Percentiles rank a stretch among this genome's conserved stretches.
Conservation (phyloP, 2,113 vertebrate species). For the Trichomycterus rosablanca region DNA sequence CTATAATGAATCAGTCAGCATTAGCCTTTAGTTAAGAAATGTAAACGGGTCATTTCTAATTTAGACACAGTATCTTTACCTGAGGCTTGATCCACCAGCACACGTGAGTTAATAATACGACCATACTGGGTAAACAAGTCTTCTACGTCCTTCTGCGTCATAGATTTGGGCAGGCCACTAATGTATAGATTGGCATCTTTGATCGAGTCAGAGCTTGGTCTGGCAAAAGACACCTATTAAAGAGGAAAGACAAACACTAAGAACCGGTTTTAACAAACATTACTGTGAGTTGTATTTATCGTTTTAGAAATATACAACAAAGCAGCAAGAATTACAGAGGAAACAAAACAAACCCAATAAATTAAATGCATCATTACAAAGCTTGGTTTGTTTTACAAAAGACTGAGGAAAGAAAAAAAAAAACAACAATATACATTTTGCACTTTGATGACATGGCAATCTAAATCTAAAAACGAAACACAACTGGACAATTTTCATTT, state of each 20-base stretch:
- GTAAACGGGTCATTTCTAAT: too few relatives aligned
- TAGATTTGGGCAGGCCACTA: slow-evolving; percentile 87
- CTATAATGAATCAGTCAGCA: slow-evolving; percentile 47
- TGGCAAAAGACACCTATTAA: slow-evolving; percentile 88
- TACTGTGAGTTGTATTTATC: not conserved
- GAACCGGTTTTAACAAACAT: not conserved
- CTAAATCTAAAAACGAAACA: slow-evolving; percentile 15
- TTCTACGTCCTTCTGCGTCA: slow-evolving; percentile 95
- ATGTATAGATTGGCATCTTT: slow-evolving; percentile 98
- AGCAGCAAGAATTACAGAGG: slow-evolving; percentile 15
- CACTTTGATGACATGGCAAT: slow-evolving; percentile 22
- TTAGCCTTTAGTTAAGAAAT: not conserved
- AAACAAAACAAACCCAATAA: slow-evolving; percentile 23
- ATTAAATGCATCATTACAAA: slow-evolving; percentile 7
- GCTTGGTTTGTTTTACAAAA: slow-evolving; percentile 14
- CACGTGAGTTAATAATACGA: slow-evolving; percentile 92
- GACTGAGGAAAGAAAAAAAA: not conserved
- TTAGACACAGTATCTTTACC: slow-evolving; percentile 61
- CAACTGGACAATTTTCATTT: slow-evolving; percentile 29
- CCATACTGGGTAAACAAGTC: slow-evolving; percentile 92
- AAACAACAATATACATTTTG: slow-evolving; percentile 2
- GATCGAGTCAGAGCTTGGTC: slow-evolving; percentile 93
- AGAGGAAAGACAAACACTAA: not conserved
- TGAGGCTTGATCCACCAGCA: slow-evolving; percentile 97
- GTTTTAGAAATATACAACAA: slow-evolving; percentile 3